Evolutionary conservation across 1,140 invertebrate genomes (phyloP), one percentile per base, ranked within the genome.

Genomic region (Antheraea pernyi): DNA sequence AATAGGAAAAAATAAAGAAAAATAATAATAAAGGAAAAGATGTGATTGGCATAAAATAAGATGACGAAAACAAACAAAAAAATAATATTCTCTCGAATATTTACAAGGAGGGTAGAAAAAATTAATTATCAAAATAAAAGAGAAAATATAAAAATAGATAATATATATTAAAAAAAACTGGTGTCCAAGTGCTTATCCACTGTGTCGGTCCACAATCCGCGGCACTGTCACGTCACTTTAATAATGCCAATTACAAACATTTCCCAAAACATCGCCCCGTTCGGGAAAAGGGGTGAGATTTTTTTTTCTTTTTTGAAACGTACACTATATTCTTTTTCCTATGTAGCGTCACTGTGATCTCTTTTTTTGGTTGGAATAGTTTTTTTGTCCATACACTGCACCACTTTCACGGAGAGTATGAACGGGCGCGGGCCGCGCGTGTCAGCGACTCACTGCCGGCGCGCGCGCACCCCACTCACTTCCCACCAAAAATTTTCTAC

Each of bases 401-500:
- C 85, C 85, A 73, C 84, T 83, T 79, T 83, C 69, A 68, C 73
- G 36, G 59, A 71, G 65, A 75, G 79, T 30, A 30, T 30, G 73
- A 70, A 82, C 87, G 85, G 82, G 82, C 86, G 81, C 79, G 70
- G 69, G 82, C 84, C 82, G 83, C 87, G 86, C 87, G 85, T 75
- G 76, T 76, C 77, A 71, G 62, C 65, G 77, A 82, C 80, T 75
- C 83, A 89, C 89, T 89, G 85, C 18, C 80, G 73, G 85, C 89
- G 89, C 87, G 73, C 60, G 86, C 89, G 89, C 89, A 91, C 89
- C 89, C 89, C 86, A 91, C 89, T 91, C 79, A 83, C 85, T 87
- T 84, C 85, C 85, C 82, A 88, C 87, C 84, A 84, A 88, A 86
- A 88, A 87, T 83, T 82, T 86, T 86, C 85, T 89, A 85, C 89